Percentiles rank a stretch among this genome's conserved stretches.
phyloP scores from a whole-genome alignment of 2,888 invertebrate genomes.

The Tachina grossa region DNA sequence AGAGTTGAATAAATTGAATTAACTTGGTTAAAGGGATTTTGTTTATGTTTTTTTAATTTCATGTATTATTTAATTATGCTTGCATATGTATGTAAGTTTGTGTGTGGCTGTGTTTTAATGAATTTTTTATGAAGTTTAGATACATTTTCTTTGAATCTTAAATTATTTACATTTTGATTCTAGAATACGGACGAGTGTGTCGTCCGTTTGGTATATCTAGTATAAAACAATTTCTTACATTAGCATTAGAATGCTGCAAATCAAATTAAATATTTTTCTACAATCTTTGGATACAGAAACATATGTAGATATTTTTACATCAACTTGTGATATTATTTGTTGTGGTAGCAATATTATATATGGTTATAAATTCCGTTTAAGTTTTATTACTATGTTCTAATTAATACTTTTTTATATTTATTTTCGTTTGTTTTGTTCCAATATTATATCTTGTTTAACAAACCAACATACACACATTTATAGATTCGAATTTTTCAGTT shows the following conservation, averaged over 20 bases:
- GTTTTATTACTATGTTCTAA: constrained; percentile 57
- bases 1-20: too few species aligned
- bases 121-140: too few species aligned
- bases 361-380: constrained; percentile 50
- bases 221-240: too few species aligned
- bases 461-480: constrained; percentile 67
- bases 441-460: constrained; percentile 46
- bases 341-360: constrained; percentile 27
- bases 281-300: constrained; percentile 28
- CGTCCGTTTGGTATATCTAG: too few species aligned
- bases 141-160: too few species aligned
- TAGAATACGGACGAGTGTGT: too few species aligned
- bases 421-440: constrained; percentile 20
- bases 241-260: background rate
- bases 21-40: too few species aligned
- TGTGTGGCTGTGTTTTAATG: too few species aligned
- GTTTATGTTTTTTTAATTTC: too few species aligned
- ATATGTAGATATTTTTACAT: constrained; percentile 30
- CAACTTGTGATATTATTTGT: constrained; percentile 37
- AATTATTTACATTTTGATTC: too few species aligned
- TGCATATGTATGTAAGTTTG: too few species aligned
- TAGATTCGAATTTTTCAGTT: constrained; percentile 46
- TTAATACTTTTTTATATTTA: constrained; percentile 56
- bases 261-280: constrained; percentile 41
- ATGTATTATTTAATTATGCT: too few species aligned